Evolutionary conservation across 2,797 vertebrate species (phyloP).

Genomic region (Siniperca undulata): DNA sequence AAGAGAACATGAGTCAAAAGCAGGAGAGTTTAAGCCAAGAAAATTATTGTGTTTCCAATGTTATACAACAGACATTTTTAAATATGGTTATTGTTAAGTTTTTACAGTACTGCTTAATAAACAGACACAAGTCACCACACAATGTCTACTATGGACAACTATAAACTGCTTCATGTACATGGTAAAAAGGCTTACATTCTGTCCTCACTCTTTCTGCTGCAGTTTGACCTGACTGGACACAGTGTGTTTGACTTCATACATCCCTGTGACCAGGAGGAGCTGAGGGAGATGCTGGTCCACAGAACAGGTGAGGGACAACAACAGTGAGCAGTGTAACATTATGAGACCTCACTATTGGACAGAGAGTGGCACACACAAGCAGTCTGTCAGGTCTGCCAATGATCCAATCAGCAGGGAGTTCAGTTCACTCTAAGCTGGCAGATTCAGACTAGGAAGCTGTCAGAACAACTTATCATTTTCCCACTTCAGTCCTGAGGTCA

Average conservation of each 20-base stretch:
- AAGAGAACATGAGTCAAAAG: neutral
- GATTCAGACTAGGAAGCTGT: conserved; percentile 24
- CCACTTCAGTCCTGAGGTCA: conserved; percentile 24
- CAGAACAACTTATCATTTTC: conserved; percentile 33
- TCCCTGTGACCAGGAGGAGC: conserved; percentile 98
- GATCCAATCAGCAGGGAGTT: conserved; percentile 6
- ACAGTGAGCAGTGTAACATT: neutral
- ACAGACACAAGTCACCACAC: neutral
- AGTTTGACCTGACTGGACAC: conserved; percentile 98
- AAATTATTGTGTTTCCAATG: neutral
- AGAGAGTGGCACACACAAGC: conserved; percentile 8
- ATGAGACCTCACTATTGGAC: neutral
- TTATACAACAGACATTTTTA: no score
- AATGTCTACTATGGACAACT: neutral
- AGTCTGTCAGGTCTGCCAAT: conserved; percentile 7
- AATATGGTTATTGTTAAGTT: neutral
- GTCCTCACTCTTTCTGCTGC: conserved; percentile 54
- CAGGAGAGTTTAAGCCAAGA: neutral
- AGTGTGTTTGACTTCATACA: conserved; percentile 98
- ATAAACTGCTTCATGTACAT: neutral
- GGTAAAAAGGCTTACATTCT: neutral
- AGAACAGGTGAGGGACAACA: conserved; percentile 89
- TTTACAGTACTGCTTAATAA: conserved; percentile 2
- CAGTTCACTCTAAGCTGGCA: conserved; percentile 13
- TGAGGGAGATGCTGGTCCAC: conserved; percentile 96